Percentiles rank a stretch among this genome's conserved stretches.
These are phyloP conservation scores for Gasteruption jaculator DNA, from an alignment of 2,888 invertebrate genomes.

Conservation along the genomic window DNA sequence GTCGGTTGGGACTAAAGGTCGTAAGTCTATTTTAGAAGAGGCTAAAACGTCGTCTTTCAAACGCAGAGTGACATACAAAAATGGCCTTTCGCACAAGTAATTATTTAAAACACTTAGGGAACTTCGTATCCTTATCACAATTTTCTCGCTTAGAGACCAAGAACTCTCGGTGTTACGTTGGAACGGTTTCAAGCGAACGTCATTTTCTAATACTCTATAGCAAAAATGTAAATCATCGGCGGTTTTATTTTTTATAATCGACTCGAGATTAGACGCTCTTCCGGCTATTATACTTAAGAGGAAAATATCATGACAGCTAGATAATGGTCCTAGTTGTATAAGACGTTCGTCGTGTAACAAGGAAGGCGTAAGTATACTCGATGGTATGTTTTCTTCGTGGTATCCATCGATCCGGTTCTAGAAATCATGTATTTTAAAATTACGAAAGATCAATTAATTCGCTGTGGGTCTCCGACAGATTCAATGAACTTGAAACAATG, in stretches of 20 bases:
- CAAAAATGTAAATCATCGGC: slow-evolving; percentile 32
- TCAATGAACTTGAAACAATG: too few species aligned
- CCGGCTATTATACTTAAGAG: slow-evolving; percentile 58
- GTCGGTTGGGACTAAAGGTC: slow-evolving; percentile 53
- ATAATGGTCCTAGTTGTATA: slow-evolving; percentile 45
- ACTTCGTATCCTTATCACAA: slow-evolving; percentile 53
- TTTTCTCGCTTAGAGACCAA: slow-evolving; percentile 53
- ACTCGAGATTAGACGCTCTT: slow-evolving; percentile 54
- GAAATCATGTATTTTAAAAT: too few species aligned
- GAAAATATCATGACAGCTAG: slow-evolving; percentile 48
- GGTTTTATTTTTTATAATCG: slow-evolving; percentile 20
- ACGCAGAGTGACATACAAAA: slow-evolving; percentile 52
- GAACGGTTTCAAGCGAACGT: slow-evolving; percentile 40
- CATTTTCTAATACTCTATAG: slow-evolving; percentile 43
- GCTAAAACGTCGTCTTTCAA: slow-evolving; percentile 50
- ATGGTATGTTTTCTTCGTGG: too few species aligned
- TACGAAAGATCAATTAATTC: too few species aligned
- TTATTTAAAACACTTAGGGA: slow-evolving; percentile 48
- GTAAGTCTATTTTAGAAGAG: slow-evolving; percentile 53
- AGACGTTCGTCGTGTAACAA: slow-evolving; percentile 39
- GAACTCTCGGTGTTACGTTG: slow-evolving; percentile 37
- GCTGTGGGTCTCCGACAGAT: too few species aligned
- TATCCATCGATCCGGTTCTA: too few species aligned
- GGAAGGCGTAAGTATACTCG: slow-evolving; percentile 17
- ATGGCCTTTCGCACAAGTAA: slow-evolving; percentile 55